Evolutionary conservation across 2,888 invertebrate species (phyloP), one percentile per base, ranked within the genome.

Genomic region (Eupelmus urozonus): DNA sequence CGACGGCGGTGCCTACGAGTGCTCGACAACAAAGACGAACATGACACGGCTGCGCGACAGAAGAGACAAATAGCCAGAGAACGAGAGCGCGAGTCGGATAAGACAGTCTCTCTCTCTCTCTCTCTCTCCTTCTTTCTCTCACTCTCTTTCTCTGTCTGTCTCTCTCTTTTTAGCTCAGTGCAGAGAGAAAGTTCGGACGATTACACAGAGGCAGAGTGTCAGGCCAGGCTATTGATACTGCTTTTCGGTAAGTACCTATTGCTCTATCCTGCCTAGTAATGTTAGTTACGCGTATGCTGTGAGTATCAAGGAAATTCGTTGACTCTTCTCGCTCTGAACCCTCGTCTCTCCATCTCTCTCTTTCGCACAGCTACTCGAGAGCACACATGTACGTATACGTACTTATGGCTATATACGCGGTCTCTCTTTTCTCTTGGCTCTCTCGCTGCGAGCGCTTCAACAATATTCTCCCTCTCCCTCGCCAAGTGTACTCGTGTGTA

Each of bases 51-150:
- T 55, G 16, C 7, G 29, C 5, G 18, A 45, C 25, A 45, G 20
- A 29, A 69, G 42, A 40, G 51, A 25, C 40, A 63, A 76, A 76
- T 55, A 53, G 62, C 29, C 29, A 34, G 3, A 16, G 60, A 45
- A 42, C 20, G 4, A 16, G 2, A 45, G 4, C 13, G 45, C 16
- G 13, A 9, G 45, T 55, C 11, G 11, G 23, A 5, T 11, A 0
- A 13, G 0, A 18, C 63, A n/a, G 76, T 81, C 77, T 81, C 55
- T 60, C 72, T 75, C 69, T 77, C 29, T 70, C 57, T 53, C 18
- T 53, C 7, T 13, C 40, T 45, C n/a, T 45, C 62, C 42, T 45
- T 45, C 1, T 34, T 45, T 42, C 9, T 45, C 59, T 60, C 75
- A 73, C 67, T 77, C 40, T 67, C 57, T 75, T 65, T 76, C 27